A percentile compares a stretch with the other conserved stretches of the same genome.
Conservation (phyloP, 2,113 vertebrate genomes). For the Phycodurus eques region DNA sequence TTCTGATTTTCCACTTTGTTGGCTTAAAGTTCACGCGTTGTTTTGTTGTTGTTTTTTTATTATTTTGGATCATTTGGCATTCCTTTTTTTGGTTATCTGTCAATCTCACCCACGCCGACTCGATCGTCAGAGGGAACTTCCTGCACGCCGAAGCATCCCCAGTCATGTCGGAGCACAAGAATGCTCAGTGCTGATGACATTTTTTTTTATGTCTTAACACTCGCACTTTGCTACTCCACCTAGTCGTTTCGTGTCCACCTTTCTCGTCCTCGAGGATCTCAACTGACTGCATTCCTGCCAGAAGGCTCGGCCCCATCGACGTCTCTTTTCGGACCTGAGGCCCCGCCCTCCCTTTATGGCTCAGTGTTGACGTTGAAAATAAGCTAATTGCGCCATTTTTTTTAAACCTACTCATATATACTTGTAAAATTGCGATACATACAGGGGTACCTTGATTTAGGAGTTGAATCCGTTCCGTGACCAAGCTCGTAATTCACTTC, state of each 20-base stretch:
- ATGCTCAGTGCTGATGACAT: conserved; percentile 37
- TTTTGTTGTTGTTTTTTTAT: neutral
- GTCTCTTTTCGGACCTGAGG: conserved; percentile 36
- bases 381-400: neutral
- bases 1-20: conserved; percentile 40
- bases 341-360: conserved; percentile 18
- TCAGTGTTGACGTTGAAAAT: neutral
- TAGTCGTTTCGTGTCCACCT: neutral
- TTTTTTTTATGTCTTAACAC: conserved; percentile 53
- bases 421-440: neutral
- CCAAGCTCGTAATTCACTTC: too few species aligned
- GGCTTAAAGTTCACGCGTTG: neutral
- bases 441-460: neutral
- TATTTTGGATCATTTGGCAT: conserved; percentile 15
- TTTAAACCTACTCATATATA: neutral
- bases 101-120: neutral
- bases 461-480: neutral
- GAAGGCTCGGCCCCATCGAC: conserved; percentile 50
- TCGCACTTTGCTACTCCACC: conserved; percentile 42
- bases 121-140: conserved; percentile 32
- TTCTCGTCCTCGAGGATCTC: conserved; percentile 41
- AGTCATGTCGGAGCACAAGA: conserved; percentile 58
- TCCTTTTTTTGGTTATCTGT: neutral
- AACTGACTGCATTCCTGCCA: conserved; percentile 67
- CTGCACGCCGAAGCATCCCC: conserved; percentile 35